A percentile compares a stretch with the other conserved stretches of the same genome.
Conservation (phyloP, 2,113 vertebrate species). For the Dromaius novaehollandiae region DNA sequence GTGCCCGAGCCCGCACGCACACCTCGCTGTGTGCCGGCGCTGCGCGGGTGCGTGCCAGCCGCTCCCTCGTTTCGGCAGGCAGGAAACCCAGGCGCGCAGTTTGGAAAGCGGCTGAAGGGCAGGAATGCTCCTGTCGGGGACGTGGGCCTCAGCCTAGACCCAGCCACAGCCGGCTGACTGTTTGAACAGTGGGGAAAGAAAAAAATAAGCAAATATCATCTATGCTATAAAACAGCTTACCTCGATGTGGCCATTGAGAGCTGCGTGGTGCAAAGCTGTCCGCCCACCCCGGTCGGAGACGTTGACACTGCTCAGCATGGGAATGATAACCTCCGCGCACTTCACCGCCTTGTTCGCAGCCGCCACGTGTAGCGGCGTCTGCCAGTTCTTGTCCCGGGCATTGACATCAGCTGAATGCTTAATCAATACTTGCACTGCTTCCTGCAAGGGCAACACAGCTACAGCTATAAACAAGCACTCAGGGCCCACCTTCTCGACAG, state of each 20-base stretch:
- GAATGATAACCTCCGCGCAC: slow-evolving; percentile 92
- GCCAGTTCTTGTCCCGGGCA: slow-evolving; percentile 98
- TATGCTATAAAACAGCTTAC: slow-evolving; percentile 45
- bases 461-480: background rate
- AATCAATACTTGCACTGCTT: slow-evolving; percentile 91
- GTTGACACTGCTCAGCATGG: slow-evolving; percentile 93
- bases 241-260: slow-evolving; percentile 94
- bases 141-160: rapidly evolving
- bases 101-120: background rate
- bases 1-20: background rate
- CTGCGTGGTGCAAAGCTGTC: slow-evolving; percentile 93
- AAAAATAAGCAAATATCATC: rapidly evolving
- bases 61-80: rapidly evolving
- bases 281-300: slow-evolving; percentile 94
- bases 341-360: slow-evolving; percentile 92
- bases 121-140: background rate
- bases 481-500: rapidly evolving
- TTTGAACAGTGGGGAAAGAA: rapidly evolving
- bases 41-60: background rate
- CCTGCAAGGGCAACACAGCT: slow-evolving; percentile 72
- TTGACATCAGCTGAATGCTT: slow-evolving; percentile 97
- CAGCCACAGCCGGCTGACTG: background rate
- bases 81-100: rapidly evolving
- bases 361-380: slow-evolving; percentile 93
- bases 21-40: rapidly evolving